These are phyloP conservation scores for Lepidotrigona ventralis DNA, from an alignment of 1,140 invertebrate genomes.

Conservation along the genomic window DNA sequence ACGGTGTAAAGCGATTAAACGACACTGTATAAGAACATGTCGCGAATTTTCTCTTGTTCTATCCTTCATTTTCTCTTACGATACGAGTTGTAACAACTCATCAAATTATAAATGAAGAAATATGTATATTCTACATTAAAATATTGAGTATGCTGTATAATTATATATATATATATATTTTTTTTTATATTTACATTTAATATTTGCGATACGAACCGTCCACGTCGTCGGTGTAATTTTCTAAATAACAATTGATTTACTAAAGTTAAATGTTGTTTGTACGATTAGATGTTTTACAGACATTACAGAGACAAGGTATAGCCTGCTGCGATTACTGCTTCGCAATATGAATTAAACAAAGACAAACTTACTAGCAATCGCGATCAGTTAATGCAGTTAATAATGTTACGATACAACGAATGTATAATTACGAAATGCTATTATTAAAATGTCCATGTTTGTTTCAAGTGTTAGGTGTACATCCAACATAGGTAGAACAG, in stretches of 20 bases:
- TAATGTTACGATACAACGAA: not conserved
- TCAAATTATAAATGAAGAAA: not conserved
- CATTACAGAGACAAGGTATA: not conserved
- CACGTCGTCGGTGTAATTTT: not conserved
- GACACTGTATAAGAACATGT: not conserved
- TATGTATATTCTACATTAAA: not conserved
- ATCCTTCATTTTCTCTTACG: not conserved
- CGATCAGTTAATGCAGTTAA: not conserved
- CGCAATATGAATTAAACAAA: constrained; percentile 8
- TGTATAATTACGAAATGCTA: not conserved
- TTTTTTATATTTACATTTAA: not conserved
- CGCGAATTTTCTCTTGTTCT: not conserved
- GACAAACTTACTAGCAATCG: not conserved
- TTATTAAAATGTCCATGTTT: not conserved
- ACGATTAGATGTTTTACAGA: not conserved
- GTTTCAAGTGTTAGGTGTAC: not conserved
- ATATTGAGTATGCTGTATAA: not conserved
- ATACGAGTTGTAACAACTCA: too few relatives aligned
- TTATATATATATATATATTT: not conserved
- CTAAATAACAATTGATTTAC: not conserved
- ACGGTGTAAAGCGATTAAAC: constrained; percentile 3
- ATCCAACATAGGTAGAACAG: too few relatives aligned
- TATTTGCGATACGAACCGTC: not conserved
- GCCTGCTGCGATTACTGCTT: not conserved
- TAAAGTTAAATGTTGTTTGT: not conserved